Evolutionary conservation across 2,797 vertebrate species (phyloP).

Genomic region (Perdix hodgsoniae): DNA sequence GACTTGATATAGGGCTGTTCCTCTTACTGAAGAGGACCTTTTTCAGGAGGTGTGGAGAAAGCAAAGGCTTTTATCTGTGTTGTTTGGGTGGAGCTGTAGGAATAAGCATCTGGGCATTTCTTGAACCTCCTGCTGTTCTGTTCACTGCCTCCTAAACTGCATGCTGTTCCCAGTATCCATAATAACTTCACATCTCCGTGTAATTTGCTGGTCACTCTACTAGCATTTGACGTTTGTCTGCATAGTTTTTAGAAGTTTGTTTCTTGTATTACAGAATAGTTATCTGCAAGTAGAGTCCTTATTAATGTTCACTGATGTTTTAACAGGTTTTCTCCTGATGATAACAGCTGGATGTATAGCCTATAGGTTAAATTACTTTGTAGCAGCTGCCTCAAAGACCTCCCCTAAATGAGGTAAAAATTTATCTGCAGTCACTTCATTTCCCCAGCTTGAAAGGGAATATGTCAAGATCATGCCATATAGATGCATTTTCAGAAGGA

Average conservation of each 20-base stretch:
- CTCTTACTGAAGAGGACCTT: not conserved
- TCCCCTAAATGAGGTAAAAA: not conserved
- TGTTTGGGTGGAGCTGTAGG: not conserved
- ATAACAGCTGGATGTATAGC: not conserved
- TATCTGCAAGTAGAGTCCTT: not conserved
- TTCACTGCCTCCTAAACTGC: not conserved
- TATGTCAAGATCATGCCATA: fast-evolving
- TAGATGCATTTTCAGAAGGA: not conserved
- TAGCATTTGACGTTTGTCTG: not conserved
- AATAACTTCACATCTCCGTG: not conserved
- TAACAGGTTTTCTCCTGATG: not conserved
- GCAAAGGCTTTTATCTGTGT: not conserved
- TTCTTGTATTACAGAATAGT: not conserved
- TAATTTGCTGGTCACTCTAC: not conserved
- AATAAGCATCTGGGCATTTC: not conserved
- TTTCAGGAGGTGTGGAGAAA: not conserved
- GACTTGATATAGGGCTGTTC: not conserved
- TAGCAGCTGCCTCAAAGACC: not conserved
- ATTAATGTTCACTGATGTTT: not conserved
- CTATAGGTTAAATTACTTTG: not conserved
- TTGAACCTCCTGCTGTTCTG: not conserved
- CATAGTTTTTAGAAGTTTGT: not conserved
- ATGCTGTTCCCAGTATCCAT: fast-evolving
- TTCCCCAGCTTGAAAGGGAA: not conserved
- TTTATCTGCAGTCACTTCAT: not conserved